Evolutionary conservation across 1,140 invertebrate genomes (phyloP), one percentile per base, ranked within the genome.

Genomic region (Anoplolepis gracilipes): DNA sequence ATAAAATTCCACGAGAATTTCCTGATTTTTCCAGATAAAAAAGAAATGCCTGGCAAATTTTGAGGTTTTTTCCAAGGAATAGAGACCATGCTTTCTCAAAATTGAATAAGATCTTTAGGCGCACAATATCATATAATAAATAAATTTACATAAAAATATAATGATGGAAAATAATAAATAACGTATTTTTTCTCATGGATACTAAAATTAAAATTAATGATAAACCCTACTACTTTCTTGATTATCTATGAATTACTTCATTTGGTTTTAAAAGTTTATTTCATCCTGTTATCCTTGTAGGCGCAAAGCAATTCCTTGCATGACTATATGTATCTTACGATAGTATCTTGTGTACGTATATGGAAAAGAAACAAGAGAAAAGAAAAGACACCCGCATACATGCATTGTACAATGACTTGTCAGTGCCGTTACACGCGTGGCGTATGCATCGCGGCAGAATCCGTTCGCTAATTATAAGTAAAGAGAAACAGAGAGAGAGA

Each of bases 361-460:
- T 13, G 28, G 13, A 36, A 1, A 22, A n/a, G n/a, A 11, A 49
- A 53, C 39, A 30, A 46, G 39, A 64, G 57, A 33, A 28, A 28
- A 67, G 61, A 36, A 28, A 28, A 33, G 25, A 46, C 6, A 49
- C 25, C 42, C n/a, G 76, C 33, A 78, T 53, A 78, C n/a, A n/a
- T 16, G 46, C 61, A 49, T 49, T 64, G 46, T 65, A 46, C 61
- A 49, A 49, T 36, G 42, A 11, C 30, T 78, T 62, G 76, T 78
- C 59, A 78, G 42, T 65, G 76, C 42, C 61, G 62, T 78, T 67
- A 67, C 49, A 53, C 30, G 72, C 53, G 11, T 22, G 30, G 36
- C 39, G 2, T 42, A 53, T 42, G 39, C 59, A 46, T 11, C 57
- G 59, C 64, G 42, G 39, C 13, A 78, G 59, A 53, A 55, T 53